Base-by-base conservation (phyloP, 2,113 vertebrate species). In the Pachyramphus minor region DNA sequence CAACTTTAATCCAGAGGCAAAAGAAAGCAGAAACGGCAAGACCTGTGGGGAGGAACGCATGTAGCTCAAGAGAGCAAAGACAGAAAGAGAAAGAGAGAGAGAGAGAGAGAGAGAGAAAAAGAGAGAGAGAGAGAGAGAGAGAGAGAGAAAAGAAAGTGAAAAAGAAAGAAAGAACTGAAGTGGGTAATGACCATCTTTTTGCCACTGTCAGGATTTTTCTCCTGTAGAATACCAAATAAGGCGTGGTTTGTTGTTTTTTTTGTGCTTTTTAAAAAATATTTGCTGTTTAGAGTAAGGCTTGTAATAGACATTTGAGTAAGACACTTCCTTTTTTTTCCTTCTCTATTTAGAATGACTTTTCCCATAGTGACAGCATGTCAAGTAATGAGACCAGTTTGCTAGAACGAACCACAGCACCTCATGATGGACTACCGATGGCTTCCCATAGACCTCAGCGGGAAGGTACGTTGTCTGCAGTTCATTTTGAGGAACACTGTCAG, bases 391-490 rank as follows among this genome's bases (percentile, higher is more conserved):
- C 92, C 84, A 90, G 88, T 93, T 95, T 97, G 85, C 52, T 94
- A 67, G 98, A 98, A 84, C 97, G 94, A 96, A 89, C 95, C 68
- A 73, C 95, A 53, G 35, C 92, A 93, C 95, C 96, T 97, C 98
- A 93, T 17, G 98, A 98, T 68, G 98, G 97, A 90, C 93, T 97
- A 67, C 60, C 92, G 2, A 9, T 96, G 92, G 81, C 96, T 45
- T 97, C 98, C 81, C 98, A 98, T 11, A 98, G 97, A 91, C 77
- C 95, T 93, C 98, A 98, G 84, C 93, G 95, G 97, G 98, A 98
- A 98, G 98, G 98, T 98, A 97, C 11, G 96, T 89, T 85, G 2
- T 49, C 49, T 74, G 37, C 73, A 19, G 20, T 59, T 77, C 72
- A 30, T 78, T 81, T 6, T 79, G 35, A 56, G 66, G 20, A 72